Evolutionary conservation across 2,888 invertebrate genomes (phyloP), one percentile per base, ranked within the genome.

Genomic region (Thymelicus acteon): DNA sequence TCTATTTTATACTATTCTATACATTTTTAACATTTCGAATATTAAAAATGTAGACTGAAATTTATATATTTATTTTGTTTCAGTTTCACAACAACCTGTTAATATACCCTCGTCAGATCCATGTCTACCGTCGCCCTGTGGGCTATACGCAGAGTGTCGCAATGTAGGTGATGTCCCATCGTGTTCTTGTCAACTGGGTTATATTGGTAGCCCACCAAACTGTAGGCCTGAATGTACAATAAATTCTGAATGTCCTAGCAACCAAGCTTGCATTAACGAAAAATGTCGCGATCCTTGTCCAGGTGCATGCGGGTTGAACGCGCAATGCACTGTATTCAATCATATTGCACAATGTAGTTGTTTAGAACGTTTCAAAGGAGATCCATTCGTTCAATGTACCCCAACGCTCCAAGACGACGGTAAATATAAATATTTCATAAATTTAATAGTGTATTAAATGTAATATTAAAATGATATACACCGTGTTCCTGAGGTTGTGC

Each of bases 201-300:
- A 95, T 79, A 86, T 95, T 57, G 96, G 96, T 13, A 95, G 91
- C 75, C 95, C 96, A 66, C 96, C 96, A 0, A 95, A 95, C 76
- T 96, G 96, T 79, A 93, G 95, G 72, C 96, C 96, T 0, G 96
- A 96, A 82, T 96, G 96, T 83, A 94, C 94, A 7, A 95, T 96
- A n/a, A 95, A 95, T 81, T 93, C 96, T 0, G 96, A 97, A 79
- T 97, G 97, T 79, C 86, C 95, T 0, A 95, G 95, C 70, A 95
- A 95, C 77, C 92, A 94, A 82, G 95, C 96, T 0, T 96, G 96
- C 79, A 94, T 96, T 10, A 94, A 94, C 72, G 95, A 95, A 83
- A 95, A 94, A 82, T 96, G 96, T 80, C 90, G 93, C 24, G 95
- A 96, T 81, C 96, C 96, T 5, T 97, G 96, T 78, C 95, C 94